Base-by-base conservation (phyloP, 2,888 invertebrate genomes). In the Xanthorhoe designata region DNA sequence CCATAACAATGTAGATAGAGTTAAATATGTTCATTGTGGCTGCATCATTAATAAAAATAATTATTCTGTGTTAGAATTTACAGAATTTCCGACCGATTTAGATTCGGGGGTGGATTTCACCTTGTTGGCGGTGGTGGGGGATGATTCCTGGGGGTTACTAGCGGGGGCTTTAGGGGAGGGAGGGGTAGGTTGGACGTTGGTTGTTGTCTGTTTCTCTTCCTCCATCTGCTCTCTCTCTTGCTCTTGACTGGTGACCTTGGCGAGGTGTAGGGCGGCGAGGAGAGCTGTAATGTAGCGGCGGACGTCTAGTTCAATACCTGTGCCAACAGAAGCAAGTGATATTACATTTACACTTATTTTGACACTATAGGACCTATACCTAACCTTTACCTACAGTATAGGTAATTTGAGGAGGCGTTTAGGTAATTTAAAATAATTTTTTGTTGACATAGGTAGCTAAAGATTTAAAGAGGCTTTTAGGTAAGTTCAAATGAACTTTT, bases 281-380 rank as follows among this genome's bases (percentile, higher is more conserved):
- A 92, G 69, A 0, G 92, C 92, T 0, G 89, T 89, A 18, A 91
- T 73, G 80, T 93, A 93, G 19, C 92, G 90, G 24, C 90, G 90
- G 1, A 90, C 83, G 63, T 92, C 92, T 42, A 92, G 69, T 62
- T 92, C 92, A 6, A 92, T 86, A 47, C 92, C 92, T 92, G 81
- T 1, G 50, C 2, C 7, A 47, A 50, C 18, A 24, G 9, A 51
- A 19, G n/a, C 18, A 38, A 51, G 1, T 10, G 0, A 32, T 6
- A 13, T 57, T 56, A 24, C n/a, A 55, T 24, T 8, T 45, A 35
- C 35, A 35, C 1, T 35, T 35, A n/a, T n/a, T n/a, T n/a, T n/a
- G n/a, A n/a, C n/a, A n/a, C n/a, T n/a, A n/a, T n/a, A n/a, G n/a
- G n/a, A n/a, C n/a, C n/a, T n/a, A n/a, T n/a, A n/a, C n/a, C n/a